phyloP scores from a whole-genome alignment of 2,888 invertebrate species.

The Malthinus flaveolus region DNA sequence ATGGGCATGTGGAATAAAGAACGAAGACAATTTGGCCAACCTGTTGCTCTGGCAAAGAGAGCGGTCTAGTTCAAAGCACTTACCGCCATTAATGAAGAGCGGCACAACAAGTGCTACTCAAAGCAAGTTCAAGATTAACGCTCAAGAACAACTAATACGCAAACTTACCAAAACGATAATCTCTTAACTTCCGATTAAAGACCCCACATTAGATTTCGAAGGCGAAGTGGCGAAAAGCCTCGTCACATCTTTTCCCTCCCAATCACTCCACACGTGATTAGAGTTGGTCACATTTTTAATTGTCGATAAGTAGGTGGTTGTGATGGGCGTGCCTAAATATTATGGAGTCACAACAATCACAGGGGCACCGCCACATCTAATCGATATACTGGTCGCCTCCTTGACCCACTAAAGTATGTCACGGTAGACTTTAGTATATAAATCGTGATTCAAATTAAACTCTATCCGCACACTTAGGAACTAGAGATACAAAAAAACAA shows the following conservation, averaged over 20 bases:
- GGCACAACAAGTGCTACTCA: slow-evolving; percentile 5
- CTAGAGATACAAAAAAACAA: no score
- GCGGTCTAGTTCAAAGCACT: slow-evolving; percentile 8
- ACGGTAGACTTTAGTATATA: slow-evolving; percentile 50
- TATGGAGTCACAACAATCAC: slow-evolving; percentile 18
- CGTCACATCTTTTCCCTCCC: no score
- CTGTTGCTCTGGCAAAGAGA: slow-evolving; percentile 12
- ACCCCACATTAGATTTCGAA: no score
- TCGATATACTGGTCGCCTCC: slow-evolving; percentile 38
- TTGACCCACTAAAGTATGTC: slow-evolving; percentile 54
- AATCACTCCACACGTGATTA: no score
- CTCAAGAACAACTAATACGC: background rate
- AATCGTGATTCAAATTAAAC: slow-evolving; percentile 51
- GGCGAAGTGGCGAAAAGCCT: no score
- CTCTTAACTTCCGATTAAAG: no score
- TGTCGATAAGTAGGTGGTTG: background rate
- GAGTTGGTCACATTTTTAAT: no score
- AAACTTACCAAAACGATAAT: no score
- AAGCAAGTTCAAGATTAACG: slow-evolving; percentile 5
- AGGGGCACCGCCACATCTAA: slow-evolving; percentile 11
- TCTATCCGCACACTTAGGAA: slow-evolving; percentile 46
- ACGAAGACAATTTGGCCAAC: slow-evolving; percentile 19
- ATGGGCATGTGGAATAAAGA: slow-evolving; percentile 11
- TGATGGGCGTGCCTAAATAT: background rate
- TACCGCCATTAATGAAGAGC: background rate